phyloP scores from a whole-genome alignment of 2,888 invertebrate genomes.

The Drosophila stalkeri region DNA sequence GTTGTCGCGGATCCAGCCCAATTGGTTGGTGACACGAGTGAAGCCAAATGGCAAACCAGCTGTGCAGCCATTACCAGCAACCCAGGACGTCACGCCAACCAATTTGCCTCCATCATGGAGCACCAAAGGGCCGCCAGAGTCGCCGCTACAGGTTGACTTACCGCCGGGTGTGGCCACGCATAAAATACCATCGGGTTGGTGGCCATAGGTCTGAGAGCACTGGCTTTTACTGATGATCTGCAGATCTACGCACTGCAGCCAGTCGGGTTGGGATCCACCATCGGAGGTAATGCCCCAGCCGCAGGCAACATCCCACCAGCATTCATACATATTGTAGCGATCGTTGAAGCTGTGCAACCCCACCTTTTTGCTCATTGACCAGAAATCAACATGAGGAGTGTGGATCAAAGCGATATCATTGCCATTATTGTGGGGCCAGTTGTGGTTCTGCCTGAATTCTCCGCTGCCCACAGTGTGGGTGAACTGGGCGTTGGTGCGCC shows the following conservation, averaged over 20 bases:
- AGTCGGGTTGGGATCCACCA: constrained; percentile 78
- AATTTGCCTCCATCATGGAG: constrained; percentile 42
- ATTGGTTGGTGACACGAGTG: constrained; percentile 55
- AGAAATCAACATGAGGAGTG: constrained; percentile 46
- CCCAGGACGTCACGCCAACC: constrained; percentile 44
- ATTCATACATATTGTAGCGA: constrained; percentile 37
- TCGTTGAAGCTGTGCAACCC: constrained; percentile 40
- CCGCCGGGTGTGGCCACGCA: constrained; percentile 2
- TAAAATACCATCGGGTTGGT: neutral
- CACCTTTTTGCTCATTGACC: constrained; percentile 30
- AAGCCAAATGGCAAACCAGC: constrained; percentile 56
- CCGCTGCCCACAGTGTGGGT: constrained; percentile 58
- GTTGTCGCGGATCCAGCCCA: constrained; percentile 66
- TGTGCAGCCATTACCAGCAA: constrained; percentile 40
- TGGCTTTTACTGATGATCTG: constrained; percentile 61
- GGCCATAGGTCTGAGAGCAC: constrained; percentile 23
- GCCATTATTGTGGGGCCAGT: constrained; percentile 56
- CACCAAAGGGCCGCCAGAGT: constrained; percentile 50
- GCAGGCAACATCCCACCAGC: constrained; percentile 52
- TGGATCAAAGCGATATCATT: constrained; percentile 67
- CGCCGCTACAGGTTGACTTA: constrained; percentile 44
- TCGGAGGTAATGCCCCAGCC: constrained; percentile 74
- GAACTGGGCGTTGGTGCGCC: constrained; percentile 61
- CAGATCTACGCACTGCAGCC: constrained; percentile 64
- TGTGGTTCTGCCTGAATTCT: constrained; percentile 77